Evolutionary conservation across 2,797 vertebrate species (phyloP).

Genomic region (Harpagifer antarcticus): DNA sequence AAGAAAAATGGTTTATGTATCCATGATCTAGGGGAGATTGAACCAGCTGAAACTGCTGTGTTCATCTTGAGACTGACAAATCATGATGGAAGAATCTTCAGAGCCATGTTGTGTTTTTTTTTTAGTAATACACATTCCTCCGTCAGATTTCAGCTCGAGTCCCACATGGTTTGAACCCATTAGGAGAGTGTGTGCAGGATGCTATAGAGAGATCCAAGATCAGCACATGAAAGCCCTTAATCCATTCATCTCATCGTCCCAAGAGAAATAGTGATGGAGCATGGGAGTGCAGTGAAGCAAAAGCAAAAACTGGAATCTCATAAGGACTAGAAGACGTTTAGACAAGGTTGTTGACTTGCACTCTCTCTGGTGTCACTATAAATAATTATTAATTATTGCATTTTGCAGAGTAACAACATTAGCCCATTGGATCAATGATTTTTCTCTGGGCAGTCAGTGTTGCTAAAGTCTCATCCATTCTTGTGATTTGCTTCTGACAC

Average conservation of each 20-base stretch:
- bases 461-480: constrained; percentile 51
- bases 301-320: constrained; percentile 42
- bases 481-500: constrained; percentile 58
- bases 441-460: constrained; percentile 37
- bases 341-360: constrained; percentile 49
- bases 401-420: constrained; percentile 52
- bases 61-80: constrained; percentile 32
- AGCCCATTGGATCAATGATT: constrained; percentile 53
- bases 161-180: constrained; percentile 58
- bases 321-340: constrained; percentile 34
- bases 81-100: constrained; percentile 29
- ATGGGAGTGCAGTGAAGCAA: constrained; percentile 6
- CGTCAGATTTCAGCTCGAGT: constrained; percentile 41
- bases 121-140: constrained; percentile 28
- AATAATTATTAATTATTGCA: constrained; percentile 57
- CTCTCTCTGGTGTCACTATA: constrained; percentile 41
- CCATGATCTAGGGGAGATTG: constrained; percentile 38
- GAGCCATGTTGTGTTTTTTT: constrained; percentile 21
- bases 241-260: constrained; percentile 51
- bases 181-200: constrained; percentile 38
- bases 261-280: constrained; percentile 33
- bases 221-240: constrained; percentile 52
- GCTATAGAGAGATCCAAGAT: constrained; percentile 39
- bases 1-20: constrained; percentile 42
- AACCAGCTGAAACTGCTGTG: constrained; percentile 44